phyloP scores from a whole-genome alignment of 2,888 invertebrate genomes.

The Callimorpha dominula region DNA sequence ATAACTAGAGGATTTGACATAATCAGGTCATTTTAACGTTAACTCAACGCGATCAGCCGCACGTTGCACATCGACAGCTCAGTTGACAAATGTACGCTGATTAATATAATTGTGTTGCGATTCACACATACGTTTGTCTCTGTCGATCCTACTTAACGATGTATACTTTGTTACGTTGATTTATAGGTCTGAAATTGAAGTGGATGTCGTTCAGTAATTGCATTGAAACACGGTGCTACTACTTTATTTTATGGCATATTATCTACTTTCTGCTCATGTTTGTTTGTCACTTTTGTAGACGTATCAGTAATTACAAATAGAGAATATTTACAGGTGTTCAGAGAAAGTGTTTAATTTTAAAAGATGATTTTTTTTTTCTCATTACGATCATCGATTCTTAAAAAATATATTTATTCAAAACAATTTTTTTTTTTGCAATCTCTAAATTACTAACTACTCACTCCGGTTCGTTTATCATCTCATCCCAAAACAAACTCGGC shows the following conservation, averaged over 20 bases:
- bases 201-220: conserved; percentile 7
- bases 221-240: neutral
- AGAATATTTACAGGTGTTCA: neutral
- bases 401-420: too few species aligned
- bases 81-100: conserved; percentile 55
- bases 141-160: conserved; percentile 42
- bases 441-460: too few species aligned
- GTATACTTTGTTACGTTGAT: conserved; percentile 34
- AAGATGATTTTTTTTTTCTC: too few species aligned
- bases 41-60: conserved; percentile 31
- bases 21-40: conserved; percentile 20
- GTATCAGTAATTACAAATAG: neutral
- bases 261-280: neutral
- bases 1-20: conserved; percentile 7
- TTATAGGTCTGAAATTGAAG: conserved; percentile 27
- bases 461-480: too few species aligned
- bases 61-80: conserved; percentile 30
- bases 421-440: too few species aligned
- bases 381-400: too few species aligned
- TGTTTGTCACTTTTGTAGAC: neutral
- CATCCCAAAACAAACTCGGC: too few species aligned
- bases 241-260: neutral
- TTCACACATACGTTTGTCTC: conserved; percentile 51
- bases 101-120: conserved; percentile 59
- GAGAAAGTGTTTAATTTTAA: too few species aligned